Evolutionary conservation across 2,797 vertebrate genomes (phyloP), one percentile per base, ranked within the genome.

Genomic region (Propithecus deckenii): DNA sequence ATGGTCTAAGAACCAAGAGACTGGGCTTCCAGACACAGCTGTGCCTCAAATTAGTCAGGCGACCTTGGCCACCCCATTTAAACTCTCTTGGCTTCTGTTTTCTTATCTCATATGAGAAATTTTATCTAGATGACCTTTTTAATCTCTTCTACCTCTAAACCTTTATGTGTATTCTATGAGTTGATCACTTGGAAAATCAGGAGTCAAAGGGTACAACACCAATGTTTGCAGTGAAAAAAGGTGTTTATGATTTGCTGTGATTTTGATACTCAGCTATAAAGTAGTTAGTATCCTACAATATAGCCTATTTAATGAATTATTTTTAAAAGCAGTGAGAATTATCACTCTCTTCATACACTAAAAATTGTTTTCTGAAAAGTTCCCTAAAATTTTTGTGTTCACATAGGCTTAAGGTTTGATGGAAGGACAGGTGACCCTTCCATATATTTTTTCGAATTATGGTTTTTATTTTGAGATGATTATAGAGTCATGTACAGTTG

Each of bases 81-180:
- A 72, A 92, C 48, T 52, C 18, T 30, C 23, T 78, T 20, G 20
- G 25, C 30, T 85, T 96, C 46, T 75, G 13, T 81, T 92, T 94
- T 85, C 72, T 93, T 92, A 94, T 91, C 61, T 79, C n/a, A 43
- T 74, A 52, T 78, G 80, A 94, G 52, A 92, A 78, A 78, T 78
- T 87, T 96, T 95, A 90, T 95, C 76, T 69, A 32, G 46, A 52
- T 46, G 50, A 88, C 81, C 67, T 92, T 87, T 89, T 90, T 86
- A 76, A 50, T 90, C 67, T 89, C 46, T 89, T 61, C 23, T 50
- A 74, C 35, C 74, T 97, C 90, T 72, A 91, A 87, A 89, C 17
- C n/a, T 90, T 92, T 78, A 55, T 90, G 25, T 91, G 78, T 67
- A 32, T 67, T 85, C 14, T 46, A 52, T 96, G 14, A 52, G 28